Evolutionary conservation across 2,888 invertebrate genomes (phyloP).

Genomic region (Stenurella melanura): DNA sequence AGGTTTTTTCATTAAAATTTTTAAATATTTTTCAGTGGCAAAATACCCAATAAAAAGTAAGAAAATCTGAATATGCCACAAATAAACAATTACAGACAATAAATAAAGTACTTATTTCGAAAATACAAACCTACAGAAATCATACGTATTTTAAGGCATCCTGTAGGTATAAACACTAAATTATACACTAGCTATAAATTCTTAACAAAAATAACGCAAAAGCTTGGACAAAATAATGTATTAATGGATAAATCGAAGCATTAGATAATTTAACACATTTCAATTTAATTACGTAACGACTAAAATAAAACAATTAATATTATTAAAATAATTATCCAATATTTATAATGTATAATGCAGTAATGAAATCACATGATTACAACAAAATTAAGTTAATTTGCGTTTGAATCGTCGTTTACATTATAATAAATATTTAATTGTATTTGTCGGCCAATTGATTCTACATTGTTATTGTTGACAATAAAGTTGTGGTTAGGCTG

Average conservation of each 20-base stretch:
- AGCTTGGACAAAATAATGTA: too few relatives aligned
- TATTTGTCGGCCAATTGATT: constrained; percentile 45
- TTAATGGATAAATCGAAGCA: background rate
- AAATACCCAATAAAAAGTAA: too few relatives aligned
- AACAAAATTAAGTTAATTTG: constrained; percentile 40
- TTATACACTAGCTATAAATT: too few relatives aligned
- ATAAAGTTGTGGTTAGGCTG: constrained; percentile 44
- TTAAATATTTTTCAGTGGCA: too few relatives aligned
- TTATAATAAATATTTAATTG: constrained; percentile 45
- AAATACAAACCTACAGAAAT: too few relatives aligned
- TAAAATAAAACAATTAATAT: constrained; percentile 21
- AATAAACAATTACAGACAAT: too few relatives aligned
- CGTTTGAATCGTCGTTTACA: constrained; percentile 34
- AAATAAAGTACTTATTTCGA: too few relatives aligned
- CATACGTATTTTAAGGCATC: too few relatives aligned
- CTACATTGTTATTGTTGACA: constrained; percentile 45
- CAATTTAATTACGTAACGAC: background rate
- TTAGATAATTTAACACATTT: background rate
- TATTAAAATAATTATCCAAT: constrained; percentile 6
- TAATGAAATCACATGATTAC: constrained; percentile 21
- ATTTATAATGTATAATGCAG: constrained; percentile 19
- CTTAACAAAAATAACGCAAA: too few relatives aligned
- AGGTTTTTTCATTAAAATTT: too few relatives aligned
- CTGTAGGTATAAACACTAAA: too few relatives aligned
- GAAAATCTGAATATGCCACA: too few relatives aligned